Base-by-base conservation (phyloP, 2,888 invertebrate species). In the Pachydiplax longipennis region DNA sequence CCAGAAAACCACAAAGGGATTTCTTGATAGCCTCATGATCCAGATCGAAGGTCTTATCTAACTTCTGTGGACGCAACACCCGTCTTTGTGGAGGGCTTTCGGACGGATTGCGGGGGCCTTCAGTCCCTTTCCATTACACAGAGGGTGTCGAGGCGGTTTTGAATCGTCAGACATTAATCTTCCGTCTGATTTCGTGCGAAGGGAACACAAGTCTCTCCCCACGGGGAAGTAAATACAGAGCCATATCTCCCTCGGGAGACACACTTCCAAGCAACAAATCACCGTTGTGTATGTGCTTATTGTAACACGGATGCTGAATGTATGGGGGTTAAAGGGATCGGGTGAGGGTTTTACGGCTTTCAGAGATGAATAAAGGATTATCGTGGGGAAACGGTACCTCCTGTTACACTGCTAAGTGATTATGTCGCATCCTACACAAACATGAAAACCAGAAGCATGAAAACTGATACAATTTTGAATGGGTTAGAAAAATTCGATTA, bases 161-260 rank as follows among this genome's bases (percentile, higher is more conserved):
- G 65, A 65, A 65, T 65, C 65, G 65, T 65, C 73, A 31, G n/a
- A 61, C 61, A 87, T 87, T 87, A 87, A 87, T 87, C 87, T 87
- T 87, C 15, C 37, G 83, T 31, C 83, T 58, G 87, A 58, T 87
- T 61, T 53, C 87, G 58, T 58, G 87, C 58, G n/a, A 65, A 87
- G 87, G 53, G 37, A n/a, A 40, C 37, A 58, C 58, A 25, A 25
- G 53, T 61, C 58, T 18, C 61, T 22, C 87, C 73, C 87, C 87
- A 53, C 40, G 58, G 35, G 61, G 37, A 61, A 61, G 87, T 87
- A 87, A 87, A 87, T 87, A 87, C 37, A 58, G 15, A 37, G 12
- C 87, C 87, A 35, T 87, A 87, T 87, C 87, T 87, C 87, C 37
- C 87, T 61, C 35, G 6, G 40, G 37, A 87, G 61, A 87, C 83